Evolutionary conservation across 2,888 invertebrate species (phyloP).

Genomic region (Eupithecia centaureata): DNA sequence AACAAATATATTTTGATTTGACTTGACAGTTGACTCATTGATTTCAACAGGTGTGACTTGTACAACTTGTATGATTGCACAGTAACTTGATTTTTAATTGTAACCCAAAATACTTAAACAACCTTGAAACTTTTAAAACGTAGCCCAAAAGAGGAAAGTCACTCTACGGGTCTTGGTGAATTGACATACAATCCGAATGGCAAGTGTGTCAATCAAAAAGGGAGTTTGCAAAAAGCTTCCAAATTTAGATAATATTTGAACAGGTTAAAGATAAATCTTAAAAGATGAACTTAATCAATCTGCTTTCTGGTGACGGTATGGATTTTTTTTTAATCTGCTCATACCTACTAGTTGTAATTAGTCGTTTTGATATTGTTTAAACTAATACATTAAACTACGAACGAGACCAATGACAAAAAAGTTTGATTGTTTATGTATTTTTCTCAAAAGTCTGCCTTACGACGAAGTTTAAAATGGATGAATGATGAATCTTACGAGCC

Average conservation of each 20-base stretch:
- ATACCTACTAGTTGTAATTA: too few relatives aligned
- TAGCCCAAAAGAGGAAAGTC: constrained; percentile 32
- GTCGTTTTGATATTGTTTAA: background rate
- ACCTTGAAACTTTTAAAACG: constrained; percentile 36
- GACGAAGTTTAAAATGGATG: background rate
- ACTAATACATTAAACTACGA: too few relatives aligned
- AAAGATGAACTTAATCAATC: too few relatives aligned
- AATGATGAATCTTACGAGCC: background rate
- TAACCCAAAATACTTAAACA: constrained; percentile 37
- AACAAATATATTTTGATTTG: background rate
- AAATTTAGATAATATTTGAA: too few relatives aligned
- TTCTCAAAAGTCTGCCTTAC: too few relatives aligned
- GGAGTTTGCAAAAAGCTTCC: background rate
- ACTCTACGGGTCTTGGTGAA: constrained; percentile 13
- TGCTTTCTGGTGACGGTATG: too few relatives aligned
- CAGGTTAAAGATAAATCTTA: too few relatives aligned
- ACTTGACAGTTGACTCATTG: background rate
- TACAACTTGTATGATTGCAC: background rate
- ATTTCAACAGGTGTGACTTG: constrained; percentile 4
- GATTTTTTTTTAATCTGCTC: too few relatives aligned
- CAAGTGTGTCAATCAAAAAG: background rate
- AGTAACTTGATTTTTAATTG: constrained; percentile 8
- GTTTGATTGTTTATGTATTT: too few relatives aligned
- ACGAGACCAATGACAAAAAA: too few relatives aligned
- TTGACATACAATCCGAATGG: background rate